These are phyloP conservation scores for Peromyscus eremicus DNA, from an alignment of 2,797 vertebrate genomes.

Conservation along the genomic window DNA sequence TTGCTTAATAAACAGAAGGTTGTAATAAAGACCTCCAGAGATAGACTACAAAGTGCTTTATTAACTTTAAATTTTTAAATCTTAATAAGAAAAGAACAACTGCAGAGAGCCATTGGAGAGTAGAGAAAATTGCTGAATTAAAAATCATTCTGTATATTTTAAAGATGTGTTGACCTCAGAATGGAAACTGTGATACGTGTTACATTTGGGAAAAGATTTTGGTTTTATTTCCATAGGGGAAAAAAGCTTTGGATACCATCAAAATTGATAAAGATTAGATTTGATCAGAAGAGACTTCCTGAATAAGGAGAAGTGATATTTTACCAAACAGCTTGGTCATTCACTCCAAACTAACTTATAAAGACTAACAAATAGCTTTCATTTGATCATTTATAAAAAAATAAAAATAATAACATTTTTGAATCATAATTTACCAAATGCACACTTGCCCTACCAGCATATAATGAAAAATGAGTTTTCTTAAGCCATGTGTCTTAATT, in stretches of 20 bases:
- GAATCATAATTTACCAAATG: not conserved
- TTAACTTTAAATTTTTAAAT: not conserved
- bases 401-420: not conserved
- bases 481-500: not conserved
- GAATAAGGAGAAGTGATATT: not conserved
- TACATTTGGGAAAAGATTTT: not conserved
- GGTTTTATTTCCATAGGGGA: not conserved
- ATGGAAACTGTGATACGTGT: not conserved
- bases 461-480: not conserved
- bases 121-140: not conserved
- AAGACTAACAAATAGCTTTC: not conserved
- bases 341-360: not conserved
- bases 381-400: not conserved
- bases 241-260: not conserved
- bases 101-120: not conserved
- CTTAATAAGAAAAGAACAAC: not conserved
- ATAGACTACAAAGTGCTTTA: not conserved
- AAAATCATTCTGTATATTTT: not conserved
- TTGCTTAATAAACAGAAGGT: not conserved
- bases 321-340: not conserved
- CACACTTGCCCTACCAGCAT: not conserved
- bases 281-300: not conserved
- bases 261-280: not conserved
- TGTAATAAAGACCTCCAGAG: not conserved
- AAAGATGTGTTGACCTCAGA: not conserved